Evolutionary conservation across 1,140 invertebrate species (phyloP).

Genomic region (Oedothorax gibbosus): DNA sequence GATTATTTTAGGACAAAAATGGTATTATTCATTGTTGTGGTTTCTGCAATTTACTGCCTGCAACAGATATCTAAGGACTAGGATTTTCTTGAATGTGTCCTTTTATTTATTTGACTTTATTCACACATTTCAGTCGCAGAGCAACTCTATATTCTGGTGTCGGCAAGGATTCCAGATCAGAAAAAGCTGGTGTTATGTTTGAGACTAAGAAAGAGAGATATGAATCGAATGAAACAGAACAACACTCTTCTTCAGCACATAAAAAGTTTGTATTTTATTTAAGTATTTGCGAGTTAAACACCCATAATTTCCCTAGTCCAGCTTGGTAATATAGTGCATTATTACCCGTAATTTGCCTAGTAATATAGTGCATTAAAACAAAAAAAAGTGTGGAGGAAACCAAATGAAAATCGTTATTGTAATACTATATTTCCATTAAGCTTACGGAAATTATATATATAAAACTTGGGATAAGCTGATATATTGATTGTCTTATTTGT

Average conservation of each 20-base stretch:
- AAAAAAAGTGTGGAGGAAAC: neutral
- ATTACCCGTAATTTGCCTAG: neutral
- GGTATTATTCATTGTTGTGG: too few relatives aligned
- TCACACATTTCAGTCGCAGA: slow-evolving; percentile 13
- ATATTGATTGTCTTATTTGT: too few relatives aligned
- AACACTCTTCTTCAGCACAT: neutral
- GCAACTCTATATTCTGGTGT: neutral
- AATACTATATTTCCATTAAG: too few relatives aligned
- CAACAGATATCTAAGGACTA: neutral
- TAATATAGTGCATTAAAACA: neutral
- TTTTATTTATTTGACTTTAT: neutral
- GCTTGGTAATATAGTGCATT: neutral
- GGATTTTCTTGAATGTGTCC: neutral
- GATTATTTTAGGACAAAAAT: too few relatives aligned
- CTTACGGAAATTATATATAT: too few relatives aligned
- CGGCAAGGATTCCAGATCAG: neutral
- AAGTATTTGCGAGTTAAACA: neutral
- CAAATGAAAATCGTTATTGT: too few relatives aligned
- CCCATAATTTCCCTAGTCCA: neutral
- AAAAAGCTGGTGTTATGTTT: slow-evolving; percentile 32
- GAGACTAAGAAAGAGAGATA: neutral
- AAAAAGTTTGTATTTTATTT: slow-evolving; percentile 6
- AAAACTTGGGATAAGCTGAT: too few relatives aligned
- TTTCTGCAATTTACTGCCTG: neutral
- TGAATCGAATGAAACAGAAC: neutral